phyloP scores from a whole-genome alignment of 2,888 invertebrate species.

The Agrotis clavis region DNA sequence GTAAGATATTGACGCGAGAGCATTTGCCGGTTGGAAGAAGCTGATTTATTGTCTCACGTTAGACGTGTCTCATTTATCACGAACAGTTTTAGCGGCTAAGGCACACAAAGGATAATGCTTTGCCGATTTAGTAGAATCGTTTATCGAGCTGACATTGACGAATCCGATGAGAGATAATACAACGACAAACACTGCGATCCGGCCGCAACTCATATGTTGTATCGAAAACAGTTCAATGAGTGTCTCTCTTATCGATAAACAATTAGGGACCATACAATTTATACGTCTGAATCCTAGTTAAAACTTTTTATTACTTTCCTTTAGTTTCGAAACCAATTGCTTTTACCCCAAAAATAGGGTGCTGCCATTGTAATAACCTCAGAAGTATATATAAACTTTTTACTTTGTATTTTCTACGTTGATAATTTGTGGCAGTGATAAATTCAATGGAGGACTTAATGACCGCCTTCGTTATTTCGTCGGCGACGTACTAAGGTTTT shows the following conservation, averaged over 20 bases:
- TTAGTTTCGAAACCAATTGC: slow-evolving; percentile 61
- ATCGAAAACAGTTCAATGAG: slow-evolving; percentile 50
- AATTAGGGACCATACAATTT: slow-evolving; percentile 69
- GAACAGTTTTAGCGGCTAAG: slow-evolving; percentile 80
- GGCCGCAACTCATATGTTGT: slow-evolving; percentile 45
- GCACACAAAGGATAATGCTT: slow-evolving; percentile 81
- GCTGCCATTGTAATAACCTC: slow-evolving; percentile 57
- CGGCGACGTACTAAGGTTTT: slow-evolving; percentile 70
- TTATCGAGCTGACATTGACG: slow-evolving; percentile 82
- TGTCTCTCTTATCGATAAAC: slow-evolving; percentile 50
- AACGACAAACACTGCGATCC: slow-evolving; percentile 52
- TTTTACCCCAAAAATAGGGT: slow-evolving; percentile 60
- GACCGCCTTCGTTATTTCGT: slow-evolving; percentile 69
- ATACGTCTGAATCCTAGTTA: slow-evolving; percentile 66
- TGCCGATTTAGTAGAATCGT: slow-evolving; percentile 77
- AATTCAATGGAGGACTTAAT: slow-evolving; percentile 73
- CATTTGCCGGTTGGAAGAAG: slow-evolving; percentile 75
- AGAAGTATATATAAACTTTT: slow-evolving; percentile 63
- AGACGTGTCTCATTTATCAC: slow-evolving; percentile 84
- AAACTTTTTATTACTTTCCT: slow-evolving; percentile 71
- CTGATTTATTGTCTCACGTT: slow-evolving; percentile 82
- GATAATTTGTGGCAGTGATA: slow-evolving; percentile 73
- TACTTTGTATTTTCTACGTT: slow-evolving; percentile 66
- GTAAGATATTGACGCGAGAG: slow-evolving; percentile 69
- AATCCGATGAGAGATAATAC: slow-evolving; percentile 75